Base-by-base conservation (phyloP, 2,797 vertebrate species). In the Hippopotamyrus pictus region DNA sequence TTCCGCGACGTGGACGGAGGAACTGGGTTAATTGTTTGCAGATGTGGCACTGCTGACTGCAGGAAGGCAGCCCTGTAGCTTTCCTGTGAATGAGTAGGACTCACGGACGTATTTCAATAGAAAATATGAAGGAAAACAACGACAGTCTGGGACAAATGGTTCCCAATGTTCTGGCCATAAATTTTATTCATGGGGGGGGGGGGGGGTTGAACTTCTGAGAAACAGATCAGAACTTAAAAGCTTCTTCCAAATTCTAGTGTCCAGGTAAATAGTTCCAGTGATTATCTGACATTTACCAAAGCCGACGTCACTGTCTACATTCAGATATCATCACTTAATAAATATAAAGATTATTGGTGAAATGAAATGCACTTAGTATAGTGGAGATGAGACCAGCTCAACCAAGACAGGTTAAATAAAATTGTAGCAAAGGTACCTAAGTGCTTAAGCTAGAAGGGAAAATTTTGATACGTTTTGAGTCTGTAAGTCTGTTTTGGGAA, bases 21-120 rank as follows among this genome's bases (percentile, higher is more conserved):
- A 95, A 94, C 90, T 93, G 46, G 91, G 92, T 92, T 96, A 95
- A 96, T 95, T 93, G 89, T 90, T 96, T 95, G 91, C 96, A 96
- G 94, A 96, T 96, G 96, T 96, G 93, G 90, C 87, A 90, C 76
- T 90, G 90, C 91, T 90, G 87, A 89, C 86, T 88, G 90, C 92
- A 91, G 88, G 89, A 76, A 92, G 73, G 69, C 90, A 90, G 91
- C 87, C 17, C 89, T 92, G 90, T 92, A 92, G 90, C 91, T 92
- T 33, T 0, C 89, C 62, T 89, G 62, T 92, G 91, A 91, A 90
- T 90, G 89, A 90, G 90, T 53, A 89, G 86, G 90, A 90, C 33
- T 82, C 89, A 92, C 91, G 90, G 54, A 92, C 94, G 92, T 92
- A 9, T 89, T 93, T 92, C 8, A 25, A 19, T 85, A 73, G 73